Conservation (phyloP, 2,797 vertebrate genomes). For the Sebastes itinus region DNA sequence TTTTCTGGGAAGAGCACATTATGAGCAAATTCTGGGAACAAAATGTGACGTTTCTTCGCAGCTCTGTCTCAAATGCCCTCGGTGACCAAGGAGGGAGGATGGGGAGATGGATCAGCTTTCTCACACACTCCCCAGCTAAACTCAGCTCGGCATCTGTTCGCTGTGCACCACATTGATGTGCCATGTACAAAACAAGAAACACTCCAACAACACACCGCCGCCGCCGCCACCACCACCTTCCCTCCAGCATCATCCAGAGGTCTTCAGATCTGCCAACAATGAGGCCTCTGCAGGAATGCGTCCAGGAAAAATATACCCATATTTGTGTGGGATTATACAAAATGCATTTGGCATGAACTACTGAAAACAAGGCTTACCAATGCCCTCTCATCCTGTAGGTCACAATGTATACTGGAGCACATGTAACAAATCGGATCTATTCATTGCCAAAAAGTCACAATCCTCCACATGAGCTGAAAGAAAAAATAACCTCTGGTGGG, state of each 20-base stretch:
- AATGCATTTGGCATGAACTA: conserved; percentile 47
- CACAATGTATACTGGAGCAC: not conserved
- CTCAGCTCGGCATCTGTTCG: conserved; percentile 54
- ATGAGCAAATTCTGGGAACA: not conserved
- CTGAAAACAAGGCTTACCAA: conserved; percentile 7
- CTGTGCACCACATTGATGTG: conserved; percentile 27
- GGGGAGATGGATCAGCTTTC: conserved; percentile 24
- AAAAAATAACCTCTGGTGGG: not conserved
- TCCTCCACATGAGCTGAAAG: not conserved
- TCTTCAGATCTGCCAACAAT: conserved; percentile 45
- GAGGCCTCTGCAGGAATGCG: conserved; percentile 22
- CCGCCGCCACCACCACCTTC: not conserved
- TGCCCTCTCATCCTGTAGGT: conserved; percentile 7
- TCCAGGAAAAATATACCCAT: conserved; percentile 27
- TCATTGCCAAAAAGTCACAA: not conserved
- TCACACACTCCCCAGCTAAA: conserved; percentile 40
- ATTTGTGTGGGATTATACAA: conserved; percentile 34
- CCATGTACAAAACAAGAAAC: conserved; percentile 35
- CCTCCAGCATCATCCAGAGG: conserved; percentile 20
- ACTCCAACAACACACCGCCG: not conserved
- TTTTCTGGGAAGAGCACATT: not conserved
- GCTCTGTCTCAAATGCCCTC: not conserved
- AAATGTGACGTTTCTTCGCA: conserved; percentile 6
- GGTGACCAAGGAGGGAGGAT: conserved; percentile 4
- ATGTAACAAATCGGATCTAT: not conserved